Base-by-base conservation (phyloP, 2,113 vertebrate species). In the Fulmarus glacialis region DNA sequence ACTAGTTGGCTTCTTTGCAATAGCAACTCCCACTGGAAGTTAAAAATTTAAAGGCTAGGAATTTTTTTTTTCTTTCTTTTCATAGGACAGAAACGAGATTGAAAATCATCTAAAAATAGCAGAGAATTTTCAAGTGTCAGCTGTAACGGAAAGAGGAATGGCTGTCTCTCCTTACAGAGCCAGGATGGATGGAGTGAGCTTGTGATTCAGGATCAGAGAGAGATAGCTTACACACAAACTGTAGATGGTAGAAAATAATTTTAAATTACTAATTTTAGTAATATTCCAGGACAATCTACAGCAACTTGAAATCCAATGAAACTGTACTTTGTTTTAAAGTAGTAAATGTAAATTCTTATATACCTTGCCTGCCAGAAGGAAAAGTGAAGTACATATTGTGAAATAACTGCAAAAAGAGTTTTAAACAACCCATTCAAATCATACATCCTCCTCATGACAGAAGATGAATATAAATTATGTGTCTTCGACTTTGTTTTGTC, bases 41-140 rank as follows among this genome's bases (percentile, higher is more conserved):
- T 63, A 92, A 70, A 90, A 82, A 90, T 92, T 73, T 95, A 88
- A 93, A 93, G 75, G 63, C 55, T 47, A 86, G 42, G 67, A 86
- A 32, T 48, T 59, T 81, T 42, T 45, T 24, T 48, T 66, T 20
- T 18, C 66, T 80, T 89, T 81, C 88, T 95, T 97, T 93, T 93
- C 67, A 67, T 86, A 95, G 85, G 95, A 92, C 95, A 93, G 85
- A 93, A 93, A 90, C 43, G 50, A 93, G 90, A 94, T 9, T 92
- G 86, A 96, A 94, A 97, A 95, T 73, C 20, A 48, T 50, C 93
- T 97, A 97, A 96, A 97, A 94, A 97, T 96, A 96, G 95, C 71
- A 1, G 15, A 88, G 92, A 87, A 90, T 93, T 92, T 94, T 94
- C 88, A 94, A 97, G 93, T 93, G 95, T 97, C 96, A 97, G 90